Evolutionary conservation across 1,140 invertebrate species (phyloP), one percentile per base, ranked within the genome.

Genomic region (Macrobrachium rosenbergii): DNA sequence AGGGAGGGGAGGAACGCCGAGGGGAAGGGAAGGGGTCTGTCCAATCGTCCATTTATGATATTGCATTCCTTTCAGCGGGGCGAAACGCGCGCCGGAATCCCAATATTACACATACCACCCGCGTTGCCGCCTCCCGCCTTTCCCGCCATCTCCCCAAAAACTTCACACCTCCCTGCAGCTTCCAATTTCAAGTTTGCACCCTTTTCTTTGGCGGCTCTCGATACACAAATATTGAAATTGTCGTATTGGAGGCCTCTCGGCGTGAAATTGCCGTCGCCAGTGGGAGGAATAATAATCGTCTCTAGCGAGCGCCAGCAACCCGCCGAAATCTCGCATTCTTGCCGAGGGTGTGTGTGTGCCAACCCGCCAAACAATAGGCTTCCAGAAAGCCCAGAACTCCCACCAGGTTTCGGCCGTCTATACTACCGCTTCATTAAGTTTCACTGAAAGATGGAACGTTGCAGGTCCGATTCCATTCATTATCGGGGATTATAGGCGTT

Each of bases 11-110:
- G 28, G 28, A 19, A 17, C 37, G 78, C 12, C 59, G 62, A 14
- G 23, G 16, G 28, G 8, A 5, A 19, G 78, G 43, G 6, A 37
- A 28, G 19, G 23, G 21, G 21, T 23, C 58, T 88, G 79, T 82
- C 86, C 86, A 88, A 88, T 88, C 86, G 86, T 78, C 86, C 86
- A 88, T 88, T 82, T 88, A 88, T 88, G 86, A 88, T 88, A 88
- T 88, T 88, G 80, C 86, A 88, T 88, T 88, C 86, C 86, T 58
- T 17, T 10, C 80, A 45, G 45, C 64, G 72, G 52, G 79, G 79
- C 79, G 64, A 77, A 84, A 84, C 73, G 83, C 28, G 28, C 17
- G n/a, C 73, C 37, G 86, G 86, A 88, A 88, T 88, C 86, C 86
- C 72, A 88, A 88, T 88, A 88, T 88, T 88, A 88, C 79, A 88